Conservation (phyloP, 2,797 vertebrate genomes). For the Oryzias sinensis region DNA sequence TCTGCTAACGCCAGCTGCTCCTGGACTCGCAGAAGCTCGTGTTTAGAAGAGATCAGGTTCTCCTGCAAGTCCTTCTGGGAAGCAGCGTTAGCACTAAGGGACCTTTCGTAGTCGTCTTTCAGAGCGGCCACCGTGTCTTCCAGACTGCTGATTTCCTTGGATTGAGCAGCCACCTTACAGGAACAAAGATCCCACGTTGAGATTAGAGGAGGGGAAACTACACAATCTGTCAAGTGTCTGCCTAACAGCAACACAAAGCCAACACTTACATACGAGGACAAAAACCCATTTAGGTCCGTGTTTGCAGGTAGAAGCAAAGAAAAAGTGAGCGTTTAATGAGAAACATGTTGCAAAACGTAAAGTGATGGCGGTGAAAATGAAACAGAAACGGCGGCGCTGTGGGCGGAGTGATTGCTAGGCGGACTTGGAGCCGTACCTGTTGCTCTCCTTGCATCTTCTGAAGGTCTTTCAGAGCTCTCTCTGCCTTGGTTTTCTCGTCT, state of each 20-base stretch:
- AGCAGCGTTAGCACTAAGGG: slow-evolving; percentile 79
- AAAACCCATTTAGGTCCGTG: slow-evolving; percentile 61
- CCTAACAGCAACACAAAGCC: slow-evolving; percentile 36
- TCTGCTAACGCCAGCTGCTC: slow-evolving; percentile 90
- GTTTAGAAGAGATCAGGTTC: slow-evolving; percentile 86
- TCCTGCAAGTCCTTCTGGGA: slow-evolving; percentile 90
- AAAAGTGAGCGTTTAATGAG: slow-evolving; percentile 36
- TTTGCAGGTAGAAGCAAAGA: slow-evolving; percentile 52
- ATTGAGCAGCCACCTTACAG: slow-evolving; percentile 68
- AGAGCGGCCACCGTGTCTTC: slow-evolving; percentile 87
- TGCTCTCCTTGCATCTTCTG: slow-evolving; percentile 83
- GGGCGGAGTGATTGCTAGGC: neutral
- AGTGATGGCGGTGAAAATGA: neutral
- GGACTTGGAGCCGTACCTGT: slow-evolving; percentile 75
- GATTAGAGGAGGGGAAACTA: neutral
- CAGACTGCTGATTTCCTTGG: slow-evolving; percentile 83
- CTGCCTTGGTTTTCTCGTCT: slow-evolving; percentile 86
- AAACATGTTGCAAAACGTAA: neutral
- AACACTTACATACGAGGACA: slow-evolving; percentile 25
- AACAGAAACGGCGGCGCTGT: neutral
- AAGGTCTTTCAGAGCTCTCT: slow-evolving; percentile 84
- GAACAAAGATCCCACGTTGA: neutral
- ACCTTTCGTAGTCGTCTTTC: slow-evolving; percentile 88
- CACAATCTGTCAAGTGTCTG: neutral
- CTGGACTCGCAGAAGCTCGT: slow-evolving; percentile 89